Percentiles rank a stretch among this genome's conserved stretches.
These are phyloP conservation scores for Lysandra bellargus DNA, from an alignment of 2,888 invertebrate species.

Conservation along the genomic window DNA sequence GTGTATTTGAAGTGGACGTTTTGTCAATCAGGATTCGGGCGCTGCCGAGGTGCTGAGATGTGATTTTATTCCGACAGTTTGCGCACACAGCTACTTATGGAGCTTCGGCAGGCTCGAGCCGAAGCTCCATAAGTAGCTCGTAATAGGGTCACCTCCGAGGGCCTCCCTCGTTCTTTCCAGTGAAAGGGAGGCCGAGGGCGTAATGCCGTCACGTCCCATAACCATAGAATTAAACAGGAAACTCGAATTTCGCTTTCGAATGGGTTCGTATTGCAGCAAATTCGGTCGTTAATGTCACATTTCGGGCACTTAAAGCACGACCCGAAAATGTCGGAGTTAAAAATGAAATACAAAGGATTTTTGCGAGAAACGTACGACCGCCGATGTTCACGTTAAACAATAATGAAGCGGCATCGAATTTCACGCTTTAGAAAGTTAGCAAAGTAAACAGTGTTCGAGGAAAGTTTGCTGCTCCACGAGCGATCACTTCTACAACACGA, in stretches of 20 bases:
- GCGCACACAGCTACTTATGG: not conserved
- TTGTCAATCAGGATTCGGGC: not conserved
- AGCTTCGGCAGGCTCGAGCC: not conserved
- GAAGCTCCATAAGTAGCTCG: not conserved
- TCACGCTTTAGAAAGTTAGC: constrained; percentile 5
- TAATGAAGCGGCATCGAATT: not conserved
- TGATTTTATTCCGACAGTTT: not conserved
- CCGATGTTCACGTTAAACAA: not conserved
- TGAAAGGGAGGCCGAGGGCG: not conserved
- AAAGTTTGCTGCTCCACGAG: not conserved
- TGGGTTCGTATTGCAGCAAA: constrained; percentile 9
- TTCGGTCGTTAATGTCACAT: constrained; percentile 16
- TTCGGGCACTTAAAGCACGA: not conserved
- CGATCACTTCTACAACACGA: constrained; percentile 1
- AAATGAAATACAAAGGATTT: not conserved
- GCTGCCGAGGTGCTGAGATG: not conserved
- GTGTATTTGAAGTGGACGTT: not conserved
- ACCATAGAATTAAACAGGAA: constrained; percentile 9
- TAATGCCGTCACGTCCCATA: constrained; percentile 19
- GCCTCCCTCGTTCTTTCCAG: not conserved
- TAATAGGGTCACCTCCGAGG: not conserved
- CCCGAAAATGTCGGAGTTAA: not conserved
- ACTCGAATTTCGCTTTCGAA: constrained; percentile 14
- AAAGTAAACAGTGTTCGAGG: not conserved
- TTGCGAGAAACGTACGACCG: not conserved